Percentiles rank a stretch among this genome's conserved stretches.
These are phyloP conservation scores for Cremastobaeus sp. DNA, from an alignment of 2,888 invertebrate species.

Conservation along the genomic window DNA sequence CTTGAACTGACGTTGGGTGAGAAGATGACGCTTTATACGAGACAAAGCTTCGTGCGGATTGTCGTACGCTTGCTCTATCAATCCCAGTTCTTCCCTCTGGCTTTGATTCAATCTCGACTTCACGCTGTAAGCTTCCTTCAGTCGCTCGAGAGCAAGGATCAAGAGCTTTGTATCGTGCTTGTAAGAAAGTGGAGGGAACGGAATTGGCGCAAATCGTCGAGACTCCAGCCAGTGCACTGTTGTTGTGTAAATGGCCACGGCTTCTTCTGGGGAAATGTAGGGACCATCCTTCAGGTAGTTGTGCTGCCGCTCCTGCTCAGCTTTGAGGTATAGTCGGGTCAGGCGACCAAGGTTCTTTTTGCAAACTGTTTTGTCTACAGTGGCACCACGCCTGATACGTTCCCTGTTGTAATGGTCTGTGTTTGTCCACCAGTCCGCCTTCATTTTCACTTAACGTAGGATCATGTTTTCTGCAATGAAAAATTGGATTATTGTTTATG, in stretches of 20 bases:
- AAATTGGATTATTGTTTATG: constrained; percentile 1
- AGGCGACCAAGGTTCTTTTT: constrained; percentile 99
- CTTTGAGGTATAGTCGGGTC: constrained; percentile 96
- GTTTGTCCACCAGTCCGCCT: constrained; percentile 99
- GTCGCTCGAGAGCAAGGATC: constrained; percentile 95
- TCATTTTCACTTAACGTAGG: constrained; percentile 99
- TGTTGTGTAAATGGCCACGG: constrained; percentile 99
- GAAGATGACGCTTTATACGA: constrained; percentile 98
- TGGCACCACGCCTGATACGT: constrained; percentile 98
- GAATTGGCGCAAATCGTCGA: constrained; percentile 98
- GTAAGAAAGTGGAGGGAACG: constrained; percentile 99
- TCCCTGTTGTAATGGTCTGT: constrained; percentile 99
- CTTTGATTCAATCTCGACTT: constrained; percentile 98
- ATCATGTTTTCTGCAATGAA: constrained; percentile 94
- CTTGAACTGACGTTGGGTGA: constrained; percentile 98
- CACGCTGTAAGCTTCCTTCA: constrained; percentile 98
- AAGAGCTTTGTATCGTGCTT: constrained; percentile 99
- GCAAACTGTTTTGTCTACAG: constrained; percentile 99
- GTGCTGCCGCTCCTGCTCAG: constrained; percentile 99
- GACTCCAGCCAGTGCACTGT: constrained; percentile 99
- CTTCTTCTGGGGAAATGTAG: constrained; percentile 99
- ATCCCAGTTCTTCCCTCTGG: constrained; percentile 97
- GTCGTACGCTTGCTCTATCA: constrained; percentile 99
- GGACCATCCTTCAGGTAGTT: constrained; percentile 99
- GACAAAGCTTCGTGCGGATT: constrained; percentile 99